Evolutionary conservation across 2,113 vertebrate species (phyloP), one percentile per base, ranked within the genome.

Genomic region (Prietella phreatophila): DNA sequence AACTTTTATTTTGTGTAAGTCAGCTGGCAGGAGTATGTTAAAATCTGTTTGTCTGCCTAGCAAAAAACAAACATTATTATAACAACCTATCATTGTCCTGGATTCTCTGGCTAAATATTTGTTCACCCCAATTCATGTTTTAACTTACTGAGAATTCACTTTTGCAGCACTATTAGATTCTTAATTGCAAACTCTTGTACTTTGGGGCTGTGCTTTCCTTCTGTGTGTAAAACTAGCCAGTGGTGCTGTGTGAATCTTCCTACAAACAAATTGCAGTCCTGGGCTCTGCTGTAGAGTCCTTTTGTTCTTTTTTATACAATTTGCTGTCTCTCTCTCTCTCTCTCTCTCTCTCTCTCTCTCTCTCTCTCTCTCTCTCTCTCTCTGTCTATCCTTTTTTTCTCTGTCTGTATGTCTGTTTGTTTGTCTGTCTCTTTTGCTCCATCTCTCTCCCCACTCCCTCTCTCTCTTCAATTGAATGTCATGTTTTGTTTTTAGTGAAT

Each of bases 401-500:
- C 19, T 75, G 2, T 7, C 33, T 19, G 1, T 75, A 17, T 75
- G 6, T 75, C 71, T 39, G 36, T 25, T 17, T 4, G n/a, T 39
- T 19, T 42, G 0, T 25, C 71, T 42, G 2, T 25, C 36, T 71
- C 39, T 42, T 8, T 42, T 1, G 8, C 71, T 42, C 19, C 47
- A 20, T 39, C 39, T 75, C 53, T 58, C 79, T 36, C 19, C 36
- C 80, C 39, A 50, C n/a, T 65, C 63, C 42, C 83, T 76, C 58
- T n/a, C 36, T 65, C 81, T 27, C 17, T 22, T 13, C 39, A 82
- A 85, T 67, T 85, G 69, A 88, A 90, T 82, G 85, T 85, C 85
- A 88, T 58, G 89, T 88, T 86, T 90, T 90, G 83, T 88, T 86
- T 86, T 84, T 73, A 82, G 80, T 86, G 86, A 91, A 91, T 89